Base-by-base conservation (phyloP, 2,888 invertebrate genomes). In the Nomada goodeniana region DNA sequence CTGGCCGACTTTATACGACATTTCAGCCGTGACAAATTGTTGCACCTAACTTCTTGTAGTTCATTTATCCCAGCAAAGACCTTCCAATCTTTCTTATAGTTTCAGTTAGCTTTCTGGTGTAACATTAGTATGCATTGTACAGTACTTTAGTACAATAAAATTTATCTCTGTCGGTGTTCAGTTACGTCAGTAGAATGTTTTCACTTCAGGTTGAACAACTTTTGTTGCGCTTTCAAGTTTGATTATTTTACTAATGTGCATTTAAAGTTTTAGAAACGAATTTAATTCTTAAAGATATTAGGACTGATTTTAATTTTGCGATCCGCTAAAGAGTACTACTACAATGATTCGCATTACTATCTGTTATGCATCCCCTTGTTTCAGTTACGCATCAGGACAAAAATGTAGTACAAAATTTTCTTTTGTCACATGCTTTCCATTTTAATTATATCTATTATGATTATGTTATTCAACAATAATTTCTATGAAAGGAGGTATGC, bases 1-100 rank as follows among this genome's bases (percentile, higher is more conserved):
- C 91, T 97, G 96, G 26, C 98, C 98, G 80, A 98, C 94, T 92
- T 96, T 96, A 81, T 97, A 94, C 76, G 93, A 93, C 93, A 93
- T 93, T 88, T 89, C 90, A 53, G 50, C 55, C 70, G 69, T 36
- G 52, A 26, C 20, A n/a, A 55, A 59, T 68, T 15, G 26, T 50
- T 71, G 59, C 26, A 47, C 53, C 36, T 18, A 60, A 20, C 53
- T 26, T 47, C 29, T 7, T 20, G 42, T 29, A 73, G 18, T 65
- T 65, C 65, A 65, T 73, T 57, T 73, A 57, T 50, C 2, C 0
- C 13, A 47, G 44, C 11, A 23, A 36, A 9, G 20, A 36, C 23
- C 47, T 0, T 57, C 23, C 18, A 50, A 59, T 59, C 2, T 50
- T 23, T 47, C 11, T 47, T 47, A 11, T 13, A 47, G 36, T 36